Evolutionary conservation across 2,113 vertebrate species (phyloP), one percentile per base, ranked within the genome.

Genomic region (Takifugu bimaculatus): DNA sequence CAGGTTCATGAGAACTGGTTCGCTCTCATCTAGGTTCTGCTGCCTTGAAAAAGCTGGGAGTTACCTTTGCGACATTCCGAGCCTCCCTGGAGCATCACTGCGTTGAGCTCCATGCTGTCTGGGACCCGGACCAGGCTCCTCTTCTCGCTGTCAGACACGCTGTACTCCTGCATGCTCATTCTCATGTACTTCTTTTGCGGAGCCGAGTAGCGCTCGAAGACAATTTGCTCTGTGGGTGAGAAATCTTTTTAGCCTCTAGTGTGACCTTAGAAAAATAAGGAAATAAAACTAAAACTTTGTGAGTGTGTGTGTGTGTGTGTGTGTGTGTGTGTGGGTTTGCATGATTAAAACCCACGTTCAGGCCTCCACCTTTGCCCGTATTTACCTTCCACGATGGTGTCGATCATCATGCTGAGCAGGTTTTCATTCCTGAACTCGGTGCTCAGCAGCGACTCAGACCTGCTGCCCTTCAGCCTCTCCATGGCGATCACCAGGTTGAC

Each of bases 301-400:
- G 20, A 20, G 20, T 20, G 20, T 20, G 20, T 20, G 20, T 20
- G 20, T 20, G n/a, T n/a, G n/a, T n/a, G n/a, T n/a, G n/a, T n/a
- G n/a, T n/a, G n/a, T n/a, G 20, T 20, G 20, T 20, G 20, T 20
- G 20, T 1, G 20, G 20, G 20, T 20, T 20, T 20, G 20, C 20
- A 20, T 20, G 20, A 20, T 20, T 20, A 20, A 20, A 20, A 20
- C 20, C 20, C 20, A 20, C 20, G 20, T 20, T 20, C 20, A 20
- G 20, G 20, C 20, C 20, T 20, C 20, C 20, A 20, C 20, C 20
- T 20, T 20, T 20, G 20, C n/a, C 35, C 2, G 29, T 3, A 2
- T n/a, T 50, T 87, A 89, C 89, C 87, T 79, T 89, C 86, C 20
- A 87, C 32, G 0, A 83, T 1, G 42, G 15, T 81, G 1, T 88